A percentile compares a stretch with the other conserved stretches of the same genome.
Evolutionary conservation across 2,888 invertebrate species (phyloP).

Genomic region (Bellardia bayeri): DNA sequence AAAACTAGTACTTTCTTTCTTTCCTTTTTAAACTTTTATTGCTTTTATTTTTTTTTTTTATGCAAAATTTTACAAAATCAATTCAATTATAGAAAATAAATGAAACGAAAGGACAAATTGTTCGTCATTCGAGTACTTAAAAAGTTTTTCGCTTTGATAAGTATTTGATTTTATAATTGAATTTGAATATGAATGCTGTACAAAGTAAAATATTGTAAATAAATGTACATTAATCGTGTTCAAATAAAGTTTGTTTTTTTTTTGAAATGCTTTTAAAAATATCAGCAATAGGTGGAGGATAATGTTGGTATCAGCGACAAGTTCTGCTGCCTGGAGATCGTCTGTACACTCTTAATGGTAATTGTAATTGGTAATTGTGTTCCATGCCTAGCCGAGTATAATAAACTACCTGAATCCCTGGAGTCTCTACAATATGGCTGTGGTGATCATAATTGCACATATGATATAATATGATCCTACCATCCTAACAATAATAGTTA

Average conservation of each 20-base stretch:
- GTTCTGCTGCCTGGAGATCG: no score
- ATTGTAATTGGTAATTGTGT: no score
- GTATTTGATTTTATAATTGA: constrained; percentile 54
- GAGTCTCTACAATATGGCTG: no score
- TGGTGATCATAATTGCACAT: no score
- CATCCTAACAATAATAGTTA: no score
- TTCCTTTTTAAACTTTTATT: background rate
- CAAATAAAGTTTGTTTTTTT: background rate
- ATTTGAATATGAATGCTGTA: constrained; percentile 36
- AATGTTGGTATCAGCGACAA: no score
- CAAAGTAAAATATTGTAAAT: background rate
- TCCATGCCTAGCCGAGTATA: no score
- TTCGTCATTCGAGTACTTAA: constrained; percentile 3
- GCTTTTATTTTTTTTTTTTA: background rate
- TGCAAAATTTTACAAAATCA: constrained; percentile 15
- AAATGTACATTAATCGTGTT: background rate
- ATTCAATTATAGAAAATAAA: constrained; percentile 3
- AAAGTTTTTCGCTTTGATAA: constrained; percentile 27
- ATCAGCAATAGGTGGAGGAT: no score
- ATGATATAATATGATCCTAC: no score
- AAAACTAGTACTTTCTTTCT: background rate
- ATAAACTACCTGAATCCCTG: no score
- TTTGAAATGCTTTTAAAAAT: no score
- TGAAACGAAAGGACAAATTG: background rate
- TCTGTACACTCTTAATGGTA: no score